phyloP scores from a whole-genome alignment of 2,888 invertebrate genomes.

The Chaetogeoica ovagalla region DNA sequence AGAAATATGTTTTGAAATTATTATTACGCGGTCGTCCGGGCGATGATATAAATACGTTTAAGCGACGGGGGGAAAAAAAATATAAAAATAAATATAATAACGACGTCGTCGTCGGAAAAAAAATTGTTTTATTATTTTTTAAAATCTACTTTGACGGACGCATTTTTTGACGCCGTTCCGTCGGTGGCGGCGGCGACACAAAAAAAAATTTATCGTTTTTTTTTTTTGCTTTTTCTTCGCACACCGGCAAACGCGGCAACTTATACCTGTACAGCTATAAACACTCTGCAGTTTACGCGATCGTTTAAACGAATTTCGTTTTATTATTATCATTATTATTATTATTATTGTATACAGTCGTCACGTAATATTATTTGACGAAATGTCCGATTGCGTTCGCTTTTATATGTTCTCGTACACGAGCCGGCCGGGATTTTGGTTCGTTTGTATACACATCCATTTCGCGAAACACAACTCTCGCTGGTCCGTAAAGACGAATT shows the following conservation, averaged over 20 bases:
- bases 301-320: too few species aligned
- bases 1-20: conserved; percentile 9
- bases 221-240: neutral
- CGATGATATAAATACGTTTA: neutral
- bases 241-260: neutral
- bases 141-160: conserved; percentile 29
- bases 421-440: too few species aligned
- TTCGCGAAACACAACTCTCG: too few species aligned
- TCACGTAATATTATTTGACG: too few species aligned
- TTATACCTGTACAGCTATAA: too few species aligned
- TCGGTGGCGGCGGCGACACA: neutral
- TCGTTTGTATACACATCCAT: too few species aligned
- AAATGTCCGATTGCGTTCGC: too few species aligned
- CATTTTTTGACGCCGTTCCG: conserved; percentile 15
- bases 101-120: neutral
- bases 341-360: too few species aligned
- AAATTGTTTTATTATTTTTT: neutral
- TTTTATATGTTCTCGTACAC: too few species aligned
- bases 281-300: too few species aligned
- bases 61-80: conserved; percentile 8
- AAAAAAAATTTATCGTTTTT: neutral
- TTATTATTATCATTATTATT: too few species aligned
- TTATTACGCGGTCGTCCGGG: conserved; percentile 4
- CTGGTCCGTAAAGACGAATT: too few species aligned
- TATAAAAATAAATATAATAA: conserved; percentile 1